phyloP scores from a whole-genome alignment of 1,140 invertebrate genomes.

The Megalopta genalis region DNA sequence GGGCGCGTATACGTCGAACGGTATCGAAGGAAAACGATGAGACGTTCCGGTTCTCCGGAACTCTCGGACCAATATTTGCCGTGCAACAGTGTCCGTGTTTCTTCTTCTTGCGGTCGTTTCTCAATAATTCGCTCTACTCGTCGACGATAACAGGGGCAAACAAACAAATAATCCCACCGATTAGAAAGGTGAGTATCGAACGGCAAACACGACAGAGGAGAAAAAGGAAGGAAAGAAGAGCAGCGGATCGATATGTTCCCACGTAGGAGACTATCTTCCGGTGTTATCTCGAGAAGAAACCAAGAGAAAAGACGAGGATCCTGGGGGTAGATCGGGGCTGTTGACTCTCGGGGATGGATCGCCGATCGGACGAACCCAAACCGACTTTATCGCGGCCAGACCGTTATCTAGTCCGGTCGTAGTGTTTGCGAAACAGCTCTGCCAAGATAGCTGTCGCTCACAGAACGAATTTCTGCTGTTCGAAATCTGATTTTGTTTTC shows the following conservation, averaged over 20 bases:
- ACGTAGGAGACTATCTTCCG: not conserved
- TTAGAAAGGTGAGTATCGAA: conserved; percentile 1
- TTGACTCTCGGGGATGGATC: not conserved
- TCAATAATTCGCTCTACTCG: not conserved
- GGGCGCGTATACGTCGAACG: too few species aligned
- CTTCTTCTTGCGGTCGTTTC: not conserved
- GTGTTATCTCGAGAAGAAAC: not conserved
- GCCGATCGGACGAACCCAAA: not conserved
- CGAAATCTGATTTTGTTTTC: too few species aligned
- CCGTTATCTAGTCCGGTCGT: not conserved
- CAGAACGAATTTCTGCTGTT: not conserved
- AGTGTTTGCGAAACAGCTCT: not conserved
- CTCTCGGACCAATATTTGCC: not conserved
- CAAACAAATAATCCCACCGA: not conserved
- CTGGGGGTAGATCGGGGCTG: not conserved
- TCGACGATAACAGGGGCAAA: not conserved
- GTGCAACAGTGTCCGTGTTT: too few species aligned
- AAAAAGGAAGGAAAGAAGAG: not conserved
- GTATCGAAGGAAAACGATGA: too few species aligned
- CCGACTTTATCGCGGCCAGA: not conserved
- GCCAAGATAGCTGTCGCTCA: not conserved
- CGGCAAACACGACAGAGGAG: not conserved
- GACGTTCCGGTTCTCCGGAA: too few species aligned
- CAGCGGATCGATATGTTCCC: not conserved
- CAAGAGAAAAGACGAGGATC: not conserved